Conservation (phyloP, 1,140 invertebrate species). For the Drosophila lowei region DNA sequence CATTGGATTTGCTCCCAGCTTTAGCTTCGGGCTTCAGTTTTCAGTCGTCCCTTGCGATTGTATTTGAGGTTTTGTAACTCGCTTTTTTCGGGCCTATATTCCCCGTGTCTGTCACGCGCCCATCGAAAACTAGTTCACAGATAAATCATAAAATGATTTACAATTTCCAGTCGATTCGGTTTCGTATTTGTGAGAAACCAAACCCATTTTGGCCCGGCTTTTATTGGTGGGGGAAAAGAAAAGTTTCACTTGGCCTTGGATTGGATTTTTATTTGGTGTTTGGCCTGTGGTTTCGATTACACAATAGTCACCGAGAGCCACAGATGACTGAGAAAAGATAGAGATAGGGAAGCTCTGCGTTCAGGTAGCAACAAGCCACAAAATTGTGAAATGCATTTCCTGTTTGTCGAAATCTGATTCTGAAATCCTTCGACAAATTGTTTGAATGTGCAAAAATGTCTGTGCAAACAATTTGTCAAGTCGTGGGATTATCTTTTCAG, state of each 20-base stretch:
- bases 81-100: constrained; percentile 25
- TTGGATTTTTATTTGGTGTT: constrained; percentile 25
- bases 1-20: neutral
- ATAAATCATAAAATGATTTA: constrained; percentile 73
- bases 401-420: constrained; percentile 28
- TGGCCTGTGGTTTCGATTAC: constrained; percentile 48
- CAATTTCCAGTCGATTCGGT: constrained; percentile 51
- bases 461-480: constrained; percentile 55
- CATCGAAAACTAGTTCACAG: constrained; percentile 65
- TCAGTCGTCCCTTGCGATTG: constrained; percentile 26
- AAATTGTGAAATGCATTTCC: constrained; percentile 34
- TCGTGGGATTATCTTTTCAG: constrained; percentile 7
- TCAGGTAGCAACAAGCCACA: constrained; percentile 6
- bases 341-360: no score
- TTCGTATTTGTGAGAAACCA: constrained; percentile 30
- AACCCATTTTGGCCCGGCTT: constrained; percentile 48
- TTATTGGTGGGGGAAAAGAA: constrained; percentile 57
- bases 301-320: constrained; percentile 31
- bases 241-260: constrained; percentile 66
- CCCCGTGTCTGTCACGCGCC: constrained; percentile 61
- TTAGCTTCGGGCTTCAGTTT: neutral
- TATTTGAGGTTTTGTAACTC: constrained; percentile 40
- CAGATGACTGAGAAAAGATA: constrained; percentile 7
- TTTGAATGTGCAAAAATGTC: constrained; percentile 42
- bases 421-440: constrained; percentile 23